phyloP scores from a whole-genome alignment of 2,888 invertebrate genomes.

The Tethea ocularis region DNA sequence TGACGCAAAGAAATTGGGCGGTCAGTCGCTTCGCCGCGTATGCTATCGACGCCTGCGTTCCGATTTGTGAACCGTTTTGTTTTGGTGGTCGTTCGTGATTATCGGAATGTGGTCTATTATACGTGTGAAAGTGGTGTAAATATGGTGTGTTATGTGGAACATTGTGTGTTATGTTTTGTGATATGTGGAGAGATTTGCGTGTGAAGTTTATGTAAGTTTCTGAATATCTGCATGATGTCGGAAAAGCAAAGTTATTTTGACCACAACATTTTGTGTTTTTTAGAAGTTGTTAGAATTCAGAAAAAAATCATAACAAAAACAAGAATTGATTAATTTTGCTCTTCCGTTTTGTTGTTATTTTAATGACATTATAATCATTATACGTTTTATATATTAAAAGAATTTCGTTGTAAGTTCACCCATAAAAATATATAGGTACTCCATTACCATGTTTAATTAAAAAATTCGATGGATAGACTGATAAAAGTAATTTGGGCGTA shows the following conservation, averaged over 20 bases:
- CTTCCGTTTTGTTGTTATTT: neutral
- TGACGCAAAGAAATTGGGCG: constrained; percentile 64
- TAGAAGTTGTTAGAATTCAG: neutral
- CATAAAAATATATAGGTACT: too few relatives aligned
- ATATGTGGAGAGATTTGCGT: constrained; percentile 27
- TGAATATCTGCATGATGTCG: neutral
- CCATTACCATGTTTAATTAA: too few relatives aligned
- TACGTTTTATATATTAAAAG: too few relatives aligned
- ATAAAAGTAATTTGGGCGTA: neutral
- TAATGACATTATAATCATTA: too few relatives aligned
- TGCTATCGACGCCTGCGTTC: constrained; percentile 61
- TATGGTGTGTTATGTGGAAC: neutral
- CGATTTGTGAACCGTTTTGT: constrained; percentile 25
- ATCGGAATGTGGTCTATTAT: neutral
- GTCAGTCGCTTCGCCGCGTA: constrained; percentile 67
- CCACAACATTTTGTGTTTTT: neutral
- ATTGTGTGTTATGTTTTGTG: constrained; percentile 16
- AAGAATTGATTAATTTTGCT: neutral
- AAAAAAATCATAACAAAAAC: too few relatives aligned
- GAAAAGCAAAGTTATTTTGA: constrained; percentile 1
- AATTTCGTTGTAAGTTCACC: too few relatives aligned
- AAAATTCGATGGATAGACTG: too few relatives aligned
- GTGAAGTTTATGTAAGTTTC: constrained; percentile 9
- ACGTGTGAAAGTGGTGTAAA: constrained; percentile 3
- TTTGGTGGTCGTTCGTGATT: neutral